phyloP scores from a whole-genome alignment of 1,140 invertebrate species.

The Drosophila nigromelanica region DNA sequence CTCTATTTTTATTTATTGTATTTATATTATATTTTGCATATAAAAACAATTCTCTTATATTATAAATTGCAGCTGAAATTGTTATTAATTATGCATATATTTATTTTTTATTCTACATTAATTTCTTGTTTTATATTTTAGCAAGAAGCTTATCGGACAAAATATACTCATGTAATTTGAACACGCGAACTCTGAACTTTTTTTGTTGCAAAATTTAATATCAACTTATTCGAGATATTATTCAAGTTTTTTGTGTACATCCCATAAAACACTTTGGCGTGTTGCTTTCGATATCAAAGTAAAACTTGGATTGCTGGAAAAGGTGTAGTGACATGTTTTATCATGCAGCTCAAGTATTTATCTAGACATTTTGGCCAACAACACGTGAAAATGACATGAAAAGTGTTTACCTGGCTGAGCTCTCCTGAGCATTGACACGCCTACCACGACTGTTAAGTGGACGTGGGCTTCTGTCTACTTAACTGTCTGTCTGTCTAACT shows the following conservation, averaged over 20 bases:
- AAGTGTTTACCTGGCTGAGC: constrained; percentile 45
- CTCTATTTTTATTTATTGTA: no score
- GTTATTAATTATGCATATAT: no score
- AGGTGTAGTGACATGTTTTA: constrained; percentile 35
- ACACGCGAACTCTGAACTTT: no score
- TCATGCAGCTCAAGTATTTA: constrained; percentile 19
- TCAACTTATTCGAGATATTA: no score
- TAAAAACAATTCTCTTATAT: background rate
- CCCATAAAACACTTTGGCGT: no score
- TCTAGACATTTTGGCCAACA: constrained; percentile 32
- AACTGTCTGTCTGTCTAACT: background rate
- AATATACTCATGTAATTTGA: no score
- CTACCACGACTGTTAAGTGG: constrained; percentile 37
- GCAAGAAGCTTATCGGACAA: no score
- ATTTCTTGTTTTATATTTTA: no score
- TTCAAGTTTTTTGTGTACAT: no score
- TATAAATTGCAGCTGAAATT: no score
- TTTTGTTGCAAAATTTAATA: no score
- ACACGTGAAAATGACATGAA: constrained; percentile 37
- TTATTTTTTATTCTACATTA: no score
- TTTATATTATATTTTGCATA: background rate
- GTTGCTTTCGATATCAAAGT: constrained; percentile 32
- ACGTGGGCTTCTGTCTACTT: constrained; percentile 4
- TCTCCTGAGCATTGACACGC: constrained; percentile 39
- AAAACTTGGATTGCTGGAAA: constrained; percentile 12